Conservation (phyloP, 2,113 vertebrate genomes). For the Phyllostomus hastatus region DNA sequence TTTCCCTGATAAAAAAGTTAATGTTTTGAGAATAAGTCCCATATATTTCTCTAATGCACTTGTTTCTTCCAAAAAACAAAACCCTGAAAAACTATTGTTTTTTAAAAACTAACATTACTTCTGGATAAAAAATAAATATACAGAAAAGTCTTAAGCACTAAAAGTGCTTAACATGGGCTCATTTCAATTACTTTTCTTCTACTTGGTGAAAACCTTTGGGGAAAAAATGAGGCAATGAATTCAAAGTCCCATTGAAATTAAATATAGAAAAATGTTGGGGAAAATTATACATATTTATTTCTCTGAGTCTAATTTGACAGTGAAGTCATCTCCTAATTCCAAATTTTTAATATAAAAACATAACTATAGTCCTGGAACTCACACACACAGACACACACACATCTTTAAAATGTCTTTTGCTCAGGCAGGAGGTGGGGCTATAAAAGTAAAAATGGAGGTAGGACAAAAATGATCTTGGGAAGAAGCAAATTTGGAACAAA, state of each 20-base stretch:
- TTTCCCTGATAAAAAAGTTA: conserved; percentile 77
- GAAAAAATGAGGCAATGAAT: too few species aligned
- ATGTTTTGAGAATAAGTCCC: background rate
- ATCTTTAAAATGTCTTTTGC: background rate
- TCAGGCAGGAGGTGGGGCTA: background rate
- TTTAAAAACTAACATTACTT: background rate
- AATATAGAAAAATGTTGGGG: background rate
- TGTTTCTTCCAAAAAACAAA: conserved; percentile 27
- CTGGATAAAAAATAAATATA: background rate
- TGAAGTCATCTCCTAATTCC: background rate
- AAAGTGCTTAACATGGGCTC: background rate
- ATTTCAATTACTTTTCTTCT: background rate
- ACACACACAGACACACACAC: background rate
- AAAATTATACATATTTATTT: background rate
- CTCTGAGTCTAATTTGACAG: conserved; percentile 1
- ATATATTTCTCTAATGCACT: background rate
- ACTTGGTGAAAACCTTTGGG: background rate
- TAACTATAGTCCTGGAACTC: background rate
- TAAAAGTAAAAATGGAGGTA: background rate
- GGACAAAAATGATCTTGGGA: background rate
- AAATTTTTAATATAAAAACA: background rate
- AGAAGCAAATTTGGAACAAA: background rate
- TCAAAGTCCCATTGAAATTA: too few species aligned
- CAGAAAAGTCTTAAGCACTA: background rate
- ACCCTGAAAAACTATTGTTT: background rate